These are phyloP conservation scores for Tarsius wallacei DNA, from an alignment of 2,797 vertebrate genomes.

Conservation along the genomic window DNA sequence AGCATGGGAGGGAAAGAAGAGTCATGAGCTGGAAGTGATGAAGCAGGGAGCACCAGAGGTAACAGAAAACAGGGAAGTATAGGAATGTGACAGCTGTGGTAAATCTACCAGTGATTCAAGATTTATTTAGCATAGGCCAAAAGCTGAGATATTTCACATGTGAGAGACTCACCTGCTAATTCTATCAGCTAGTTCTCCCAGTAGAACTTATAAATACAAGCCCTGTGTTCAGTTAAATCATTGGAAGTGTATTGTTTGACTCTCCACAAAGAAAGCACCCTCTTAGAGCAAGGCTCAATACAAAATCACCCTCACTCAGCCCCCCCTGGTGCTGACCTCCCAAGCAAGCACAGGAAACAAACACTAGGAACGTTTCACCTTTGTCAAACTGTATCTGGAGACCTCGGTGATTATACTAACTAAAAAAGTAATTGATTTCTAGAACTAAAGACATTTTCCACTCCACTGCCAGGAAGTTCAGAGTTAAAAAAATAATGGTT, in stretches of 20 bases:
- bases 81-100: too few species aligned
- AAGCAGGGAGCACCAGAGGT: not conserved
- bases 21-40: too few species aligned
- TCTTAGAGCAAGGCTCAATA: too few species aligned
- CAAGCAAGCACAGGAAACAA: not conserved
- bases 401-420: not conserved
- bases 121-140: not conserved
- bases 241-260: too few species aligned
- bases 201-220: not conserved
- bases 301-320: too few species aligned
- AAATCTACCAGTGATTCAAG: not conserved
- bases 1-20: not conserved
- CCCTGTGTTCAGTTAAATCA: not conserved
- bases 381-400: not conserved
- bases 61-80: rapidly evolving
- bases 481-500: not conserved
- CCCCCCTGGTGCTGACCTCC: not conserved
- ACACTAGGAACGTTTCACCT: not conserved
- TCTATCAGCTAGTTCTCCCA: not conserved
- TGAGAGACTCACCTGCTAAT: not conserved
- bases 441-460: not conserved
- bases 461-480: not conserved
- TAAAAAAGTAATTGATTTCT: not conserved
- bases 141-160: not conserved
- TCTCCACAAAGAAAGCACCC: not conserved